Evolutionary conservation across 2,797 vertebrate species (phyloP), one percentile per base, ranked within the genome.

Genomic region (Columba guinea): DNA sequence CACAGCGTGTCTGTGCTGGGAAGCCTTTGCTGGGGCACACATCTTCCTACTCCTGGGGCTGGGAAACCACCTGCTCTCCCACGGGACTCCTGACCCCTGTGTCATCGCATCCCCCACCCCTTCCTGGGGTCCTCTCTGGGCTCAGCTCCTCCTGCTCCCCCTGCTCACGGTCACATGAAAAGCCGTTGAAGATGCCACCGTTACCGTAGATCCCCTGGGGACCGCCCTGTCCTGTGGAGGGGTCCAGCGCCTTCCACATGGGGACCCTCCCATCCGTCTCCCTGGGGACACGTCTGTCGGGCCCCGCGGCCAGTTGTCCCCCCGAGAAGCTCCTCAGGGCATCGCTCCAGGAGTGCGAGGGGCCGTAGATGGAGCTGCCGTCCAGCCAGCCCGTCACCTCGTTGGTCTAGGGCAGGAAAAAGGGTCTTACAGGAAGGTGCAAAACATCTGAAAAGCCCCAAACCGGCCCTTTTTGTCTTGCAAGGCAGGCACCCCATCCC

Each of bases 291-390:
- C 67, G 65, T n/a, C 32, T 11, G 22, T 94, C 52, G 13, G 95
- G 60, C 13, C 98, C 98, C 0, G 98, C 95, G 4, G 97, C 96
- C 97, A 99, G 91, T 69, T 91, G 97, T 2, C 99, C 99, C 26
- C 97, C 77, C 0, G 97, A 98, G 97, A 99, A 99, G 76, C 87
- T 98, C 87, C 99, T 98, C 96, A 99, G 96, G 35, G 98, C 98
- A 90, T 99, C 99, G 4, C 98, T 98, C 99, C 99, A 99, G 59
- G 99, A 99, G 34, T 98, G 97, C 1, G 98, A 99, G 1, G 98
- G 97, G 22, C 99, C 99, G 0, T 99, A 99, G 92, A 99, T 99
- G 95, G 99, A 99, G 97, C 99, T 99, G 80, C 99, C 99, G 11
- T 99, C 99, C 46, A 99, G 98, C 99, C 99, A 99, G 8, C 99